Evolutionary conservation across 2,797 vertebrate genomes (phyloP).

Genomic region (Gallirallus australis): DNA sequence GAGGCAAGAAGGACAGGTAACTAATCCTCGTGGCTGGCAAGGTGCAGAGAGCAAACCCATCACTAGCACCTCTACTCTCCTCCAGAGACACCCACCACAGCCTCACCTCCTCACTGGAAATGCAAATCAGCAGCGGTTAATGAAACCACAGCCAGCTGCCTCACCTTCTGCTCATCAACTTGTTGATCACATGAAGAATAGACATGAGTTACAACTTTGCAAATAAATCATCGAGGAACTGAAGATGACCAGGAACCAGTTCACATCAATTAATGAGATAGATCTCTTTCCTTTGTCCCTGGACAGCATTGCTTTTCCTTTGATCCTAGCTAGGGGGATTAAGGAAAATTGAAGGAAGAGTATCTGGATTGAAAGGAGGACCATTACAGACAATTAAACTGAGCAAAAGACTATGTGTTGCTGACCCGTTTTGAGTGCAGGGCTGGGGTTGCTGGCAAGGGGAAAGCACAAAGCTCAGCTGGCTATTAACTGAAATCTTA

Average conservation of each 20-base stretch:
- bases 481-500: not conserved
- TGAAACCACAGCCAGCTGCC: not conserved
- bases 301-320: not conserved
- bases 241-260: not conserved
- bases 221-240: not conserved
- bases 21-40: rapidly evolving
- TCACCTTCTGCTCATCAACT: not conserved
- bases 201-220: not conserved
- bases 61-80: not conserved
- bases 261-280: not conserved
- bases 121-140: not conserved
- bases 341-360: not conserved
- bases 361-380: not conserved
- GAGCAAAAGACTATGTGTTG: not conserved
- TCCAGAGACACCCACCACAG: not conserved
- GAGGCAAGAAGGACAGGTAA: not conserved
- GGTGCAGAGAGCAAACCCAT: not conserved
- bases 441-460: not conserved
- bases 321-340: not conserved
- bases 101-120: not conserved
- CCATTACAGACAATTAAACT: not conserved
- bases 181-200: not conserved
- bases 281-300: not conserved
- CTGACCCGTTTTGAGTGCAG: not conserved
- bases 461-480: not conserved